A percentile compares a stretch with the other conserved stretches of the same genome.
Conservation (phyloP, 2,888 invertebrate species). For the Sacculina carcini region DNA sequence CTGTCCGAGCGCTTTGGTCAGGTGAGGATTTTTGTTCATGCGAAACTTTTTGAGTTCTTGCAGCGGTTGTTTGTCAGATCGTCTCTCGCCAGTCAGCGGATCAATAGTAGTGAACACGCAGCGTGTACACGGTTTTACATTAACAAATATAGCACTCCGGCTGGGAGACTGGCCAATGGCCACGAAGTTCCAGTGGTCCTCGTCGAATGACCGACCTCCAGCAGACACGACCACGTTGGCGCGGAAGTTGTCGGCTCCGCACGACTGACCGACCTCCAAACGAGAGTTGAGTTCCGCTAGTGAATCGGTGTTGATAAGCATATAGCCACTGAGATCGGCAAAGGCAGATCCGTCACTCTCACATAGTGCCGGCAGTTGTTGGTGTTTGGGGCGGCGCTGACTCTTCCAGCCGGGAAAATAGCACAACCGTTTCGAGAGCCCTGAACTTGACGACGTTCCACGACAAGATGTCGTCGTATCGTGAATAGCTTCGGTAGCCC, state of each 20-base stretch:
- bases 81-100: slow-evolving; percentile 33
- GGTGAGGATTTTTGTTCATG: not conserved
- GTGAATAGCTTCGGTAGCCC: slow-evolving; percentile 32
- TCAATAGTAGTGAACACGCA: slow-evolving; percentile 44
- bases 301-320: slow-evolving; percentile 37
- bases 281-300: slow-evolving; percentile 35
- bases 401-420: not conserved
- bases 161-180: slow-evolving; percentile 37
- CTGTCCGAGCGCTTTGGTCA: slow-evolving; percentile 12
- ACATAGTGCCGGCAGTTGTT: not conserved
- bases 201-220: slow-evolving; percentile 27
- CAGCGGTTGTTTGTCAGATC: slow-evolving; percentile 33
- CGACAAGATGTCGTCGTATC: slow-evolving; percentile 2
- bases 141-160: slow-evolving; percentile 33
- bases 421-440: not conserved
- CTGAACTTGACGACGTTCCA: not conserved
- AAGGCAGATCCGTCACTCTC: not conserved
- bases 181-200: slow-evolving; percentile 43
- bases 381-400: not conserved
- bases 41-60: slow-evolving; percentile 34
- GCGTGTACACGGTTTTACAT: slow-evolving; percentile 36
- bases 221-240: slow-evolving; percentile 40
- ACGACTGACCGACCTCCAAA: slow-evolving; percentile 25
- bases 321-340: slow-evolving; percentile 38
- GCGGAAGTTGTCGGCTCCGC: slow-evolving; percentile 33